Evolutionary conservation across 2,113 vertebrate species (phyloP).

Genomic region (Monopterus albus): DNA sequence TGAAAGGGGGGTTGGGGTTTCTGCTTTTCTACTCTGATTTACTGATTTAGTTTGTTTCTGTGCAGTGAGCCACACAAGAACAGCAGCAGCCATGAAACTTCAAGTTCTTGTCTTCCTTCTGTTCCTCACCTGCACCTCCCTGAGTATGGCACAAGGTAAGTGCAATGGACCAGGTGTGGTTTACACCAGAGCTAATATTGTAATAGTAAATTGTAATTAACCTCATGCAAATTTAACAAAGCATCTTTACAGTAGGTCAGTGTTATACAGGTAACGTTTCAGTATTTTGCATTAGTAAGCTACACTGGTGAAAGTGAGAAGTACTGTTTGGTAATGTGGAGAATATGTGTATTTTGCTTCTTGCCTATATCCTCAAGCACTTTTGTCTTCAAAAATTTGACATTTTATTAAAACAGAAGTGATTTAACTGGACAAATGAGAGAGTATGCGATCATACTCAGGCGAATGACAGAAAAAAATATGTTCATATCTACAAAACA

Average conservation of each 20-base stretch:
- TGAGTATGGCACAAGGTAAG: conserved; percentile 81
- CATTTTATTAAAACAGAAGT: too few relatives aligned
- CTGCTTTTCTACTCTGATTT: conserved; percentile 1
- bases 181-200: not conserved
- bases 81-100: conserved; percentile 75
- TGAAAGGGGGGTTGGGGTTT: not conserved
- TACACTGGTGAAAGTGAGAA: too few relatives aligned
- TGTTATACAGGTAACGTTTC: too few relatives aligned
- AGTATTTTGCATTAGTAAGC: too few relatives aligned
- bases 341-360: too few relatives aligned
- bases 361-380: too few relatives aligned
- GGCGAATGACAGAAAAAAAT: too few relatives aligned
- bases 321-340: too few relatives aligned
- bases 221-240: not conserved
- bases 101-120: conserved; percentile 68
- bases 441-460: too few relatives aligned
- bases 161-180: accelerated
- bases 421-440: too few relatives aligned
- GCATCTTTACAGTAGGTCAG: not conserved
- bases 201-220: not conserved
- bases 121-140: conserved; percentile 74
- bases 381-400: too few relatives aligned
- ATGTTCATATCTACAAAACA: too few relatives aligned
- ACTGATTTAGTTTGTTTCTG: conserved; percentile 28
- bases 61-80: conserved; percentile 33